phyloP scores from a whole-genome alignment of 2,113 vertebrate genomes.

The Charina bottae region DNA sequence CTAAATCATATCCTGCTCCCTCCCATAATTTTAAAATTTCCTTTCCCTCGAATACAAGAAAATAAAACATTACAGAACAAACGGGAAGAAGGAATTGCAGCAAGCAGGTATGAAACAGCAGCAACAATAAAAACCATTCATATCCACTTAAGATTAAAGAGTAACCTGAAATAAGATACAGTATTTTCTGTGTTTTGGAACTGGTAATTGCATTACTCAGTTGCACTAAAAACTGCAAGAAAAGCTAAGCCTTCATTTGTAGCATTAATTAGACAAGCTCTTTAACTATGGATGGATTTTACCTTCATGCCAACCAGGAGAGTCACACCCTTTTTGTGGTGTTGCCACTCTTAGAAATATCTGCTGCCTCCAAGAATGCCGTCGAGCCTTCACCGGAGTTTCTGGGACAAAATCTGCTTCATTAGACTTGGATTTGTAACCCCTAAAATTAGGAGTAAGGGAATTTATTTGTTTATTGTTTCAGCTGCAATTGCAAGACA shows the following conservation, averaged over 20 bases:
- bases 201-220: too few relatives aligned
- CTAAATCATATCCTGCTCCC: too few relatives aligned
- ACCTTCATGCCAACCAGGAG: conserved; percentile 81
- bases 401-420: conserved; percentile 58
- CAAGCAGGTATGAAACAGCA: not conserved
- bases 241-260: not conserved
- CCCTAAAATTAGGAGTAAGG: conserved; percentile 72
- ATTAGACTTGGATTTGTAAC: conserved; percentile 80
- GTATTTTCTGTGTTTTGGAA: not conserved
- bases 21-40: too few relatives aligned
- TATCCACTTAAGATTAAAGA: not conserved
- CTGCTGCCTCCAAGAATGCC: conserved; percentile 97
- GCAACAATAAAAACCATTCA: not conserved
- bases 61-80: too few relatives aligned
- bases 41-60: not conserved
- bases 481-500: too few relatives aligned
- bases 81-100: not conserved
- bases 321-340: conserved; percentile 89
- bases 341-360: conserved; percentile 98
- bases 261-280: fast-evolving
- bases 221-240: fast-evolving
- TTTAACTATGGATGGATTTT: conserved; percentile 22
- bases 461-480: not conserved
- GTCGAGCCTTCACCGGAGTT: conserved; percentile 81
- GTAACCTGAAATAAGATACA: not conserved